A percentile compares a stretch with the other conserved stretches of the same genome.
phyloP scores from a whole-genome alignment of 2,888 invertebrate species.

The Clunio marinus region DNA sequence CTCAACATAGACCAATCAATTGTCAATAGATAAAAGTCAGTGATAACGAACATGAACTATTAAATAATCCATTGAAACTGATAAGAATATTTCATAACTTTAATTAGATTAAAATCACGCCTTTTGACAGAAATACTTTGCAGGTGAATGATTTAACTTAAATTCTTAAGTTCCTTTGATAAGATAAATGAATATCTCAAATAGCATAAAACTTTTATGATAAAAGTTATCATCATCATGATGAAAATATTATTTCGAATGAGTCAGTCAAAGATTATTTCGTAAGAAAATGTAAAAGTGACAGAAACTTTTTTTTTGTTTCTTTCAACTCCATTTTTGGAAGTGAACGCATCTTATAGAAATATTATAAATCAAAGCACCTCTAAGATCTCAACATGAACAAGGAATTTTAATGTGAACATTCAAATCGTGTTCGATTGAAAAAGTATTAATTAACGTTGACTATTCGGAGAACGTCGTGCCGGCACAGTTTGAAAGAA shows the following conservation, averaged over 20 bases:
- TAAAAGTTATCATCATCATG: neutral
- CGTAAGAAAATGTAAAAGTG: neutral
- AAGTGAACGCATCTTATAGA: neutral
- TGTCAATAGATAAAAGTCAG: too few species aligned
- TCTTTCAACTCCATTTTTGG: neutral
- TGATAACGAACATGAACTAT: too few species aligned
- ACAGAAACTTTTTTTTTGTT: neutral
- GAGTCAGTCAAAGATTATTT: neutral
- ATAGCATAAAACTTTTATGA: neutral
- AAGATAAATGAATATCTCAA: neutral
- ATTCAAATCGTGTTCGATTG: neutral
- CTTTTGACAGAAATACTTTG: neutral
- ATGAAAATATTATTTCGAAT: neutral
- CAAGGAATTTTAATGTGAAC: neutral
- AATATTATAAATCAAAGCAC: slow-evolving; percentile 1
- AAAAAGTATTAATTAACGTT: neutral
- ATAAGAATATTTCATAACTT: too few species aligned
- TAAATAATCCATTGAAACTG: too few species aligned
- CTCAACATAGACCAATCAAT: too few species aligned
- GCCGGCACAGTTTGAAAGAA: neutral
- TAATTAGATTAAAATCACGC: too few species aligned
- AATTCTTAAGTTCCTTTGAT: neutral
- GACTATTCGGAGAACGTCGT: too few species aligned
- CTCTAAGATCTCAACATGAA: slow-evolving; percentile 13
- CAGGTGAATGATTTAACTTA: neutral